Evolutionary conservation across 2,797 vertebrate genomes (phyloP).

Genomic region (Botia kubotai): DNA sequence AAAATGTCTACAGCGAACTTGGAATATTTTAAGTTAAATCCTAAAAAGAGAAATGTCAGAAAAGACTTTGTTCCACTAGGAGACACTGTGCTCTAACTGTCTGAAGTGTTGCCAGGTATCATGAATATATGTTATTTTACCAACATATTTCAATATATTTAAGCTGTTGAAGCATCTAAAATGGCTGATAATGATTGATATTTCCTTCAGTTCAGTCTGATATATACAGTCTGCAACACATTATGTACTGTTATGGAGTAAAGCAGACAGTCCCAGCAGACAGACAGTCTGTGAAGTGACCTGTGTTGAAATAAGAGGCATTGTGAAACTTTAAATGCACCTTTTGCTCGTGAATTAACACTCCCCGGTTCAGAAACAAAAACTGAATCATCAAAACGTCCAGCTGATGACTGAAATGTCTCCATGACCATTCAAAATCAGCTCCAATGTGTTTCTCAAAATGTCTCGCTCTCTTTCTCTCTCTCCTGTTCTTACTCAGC

Average conservation of each 20-base stretch:
- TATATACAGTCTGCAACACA: too few species aligned
- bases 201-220: neutral
- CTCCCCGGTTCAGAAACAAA: neutral
- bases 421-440: slow-evolving; percentile 18
- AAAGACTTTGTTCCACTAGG: too few species aligned
- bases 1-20: too few species aligned
- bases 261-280: too few species aligned
- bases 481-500: neutral
- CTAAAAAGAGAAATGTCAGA: too few species aligned
- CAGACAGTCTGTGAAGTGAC: neutral
- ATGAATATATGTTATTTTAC: too few species aligned
- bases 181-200: neutral
- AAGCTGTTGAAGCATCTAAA: neutral
- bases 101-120: too few species aligned
- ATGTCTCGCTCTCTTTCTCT: slow-evolving; percentile 21
- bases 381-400: slow-evolving; percentile 4
- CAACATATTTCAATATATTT: neutral
- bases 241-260: too few species aligned
- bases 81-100: too few species aligned
- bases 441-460: slow-evolving; percentile 7
- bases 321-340: neutral
- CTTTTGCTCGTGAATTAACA: neutral
- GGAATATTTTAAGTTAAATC: too few species aligned
- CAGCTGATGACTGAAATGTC: neutral
- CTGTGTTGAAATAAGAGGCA: neutral